Base-by-base conservation (phyloP, 2,888 invertebrate species). In the Sarcophaga subvicina region DNA sequence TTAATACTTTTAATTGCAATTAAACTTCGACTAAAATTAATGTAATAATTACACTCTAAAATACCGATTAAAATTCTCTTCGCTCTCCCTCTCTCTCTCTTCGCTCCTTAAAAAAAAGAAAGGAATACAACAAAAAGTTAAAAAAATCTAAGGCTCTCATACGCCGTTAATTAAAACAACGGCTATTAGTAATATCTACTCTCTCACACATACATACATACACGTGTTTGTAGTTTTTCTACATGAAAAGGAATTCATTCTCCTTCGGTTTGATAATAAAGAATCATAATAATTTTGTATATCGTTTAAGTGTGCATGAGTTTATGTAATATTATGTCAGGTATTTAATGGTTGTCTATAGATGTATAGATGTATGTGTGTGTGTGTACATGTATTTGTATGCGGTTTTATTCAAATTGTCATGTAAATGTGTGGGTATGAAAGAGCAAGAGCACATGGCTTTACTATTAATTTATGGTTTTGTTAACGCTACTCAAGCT, bases 1-100 rank as follows among this genome's bases (percentile, higher is more conserved):
- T 87, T 87, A 87, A 87, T 87, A 71, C 78, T 75, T 87, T 84
- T 84, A 84, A 87, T 84, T 87, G 84, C 84, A 87, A 81, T 82
- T 81, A 72, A 84, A 87, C 54, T 82, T 81, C 63, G 81, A 87
- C 54, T 54, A 54, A 14, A 54, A 54, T 54, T 12, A 54, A 54
- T 54, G 54, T 54, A 54, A 54, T 54, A 54, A 14, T 54, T 17
- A 17, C 17, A 54, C 17, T 54, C 12, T 54, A 54, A 37, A 37
- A 37, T 37, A 37, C 37, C 37, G 37, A 37, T 37, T 37, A 37
- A 10, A 37, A 37, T 37, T 37, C 10, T 37, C 8, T 37, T 37
- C 37, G 37, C 37, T 37, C 5, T 54, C 54, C 4, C 14, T 49
- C 49, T 17, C 54, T 14, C 17, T 12, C 17, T 54, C 12, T 4